Conservation (phyloP, 2,113 vertebrate species). For the Pseudonaja textilis region DNA sequence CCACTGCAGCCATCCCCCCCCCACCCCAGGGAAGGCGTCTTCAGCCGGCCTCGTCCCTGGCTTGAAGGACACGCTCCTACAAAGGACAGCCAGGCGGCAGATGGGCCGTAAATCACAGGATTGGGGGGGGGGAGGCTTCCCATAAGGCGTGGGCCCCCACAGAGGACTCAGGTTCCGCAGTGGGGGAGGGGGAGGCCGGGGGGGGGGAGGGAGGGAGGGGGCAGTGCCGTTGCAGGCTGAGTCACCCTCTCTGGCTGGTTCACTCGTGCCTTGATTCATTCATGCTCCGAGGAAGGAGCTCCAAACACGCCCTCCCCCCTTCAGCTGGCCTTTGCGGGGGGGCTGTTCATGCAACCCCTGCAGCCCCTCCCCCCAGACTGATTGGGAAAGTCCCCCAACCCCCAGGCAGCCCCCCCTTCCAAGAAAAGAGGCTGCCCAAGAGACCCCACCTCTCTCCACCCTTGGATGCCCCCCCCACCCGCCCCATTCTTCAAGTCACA, state of each 20-base stretch:
- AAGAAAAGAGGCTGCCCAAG: background rate
- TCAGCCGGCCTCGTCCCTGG: background rate
- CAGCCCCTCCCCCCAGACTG: too few relatives aligned
- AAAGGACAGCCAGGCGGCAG: background rate
- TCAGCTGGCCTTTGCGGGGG: background rate
- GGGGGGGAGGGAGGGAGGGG: background rate
- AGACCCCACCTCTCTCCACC: background rate
- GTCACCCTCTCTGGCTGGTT: background rate
- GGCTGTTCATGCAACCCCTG: background rate
- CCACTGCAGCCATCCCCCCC: too few relatives aligned
- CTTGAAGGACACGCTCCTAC: background rate
- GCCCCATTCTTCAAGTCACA: background rate
- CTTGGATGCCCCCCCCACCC: background rate
- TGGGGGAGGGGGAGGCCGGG: background rate
- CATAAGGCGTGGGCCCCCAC: conserved; percentile 6
- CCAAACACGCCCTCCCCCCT: background rate
- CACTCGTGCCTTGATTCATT: conserved; percentile 17
- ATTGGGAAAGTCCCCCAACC: background rate
- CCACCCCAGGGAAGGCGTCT: too few relatives aligned
- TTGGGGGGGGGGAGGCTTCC: background rate
- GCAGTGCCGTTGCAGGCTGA: background rate
- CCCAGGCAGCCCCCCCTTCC: background rate
- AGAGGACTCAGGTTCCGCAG: background rate
- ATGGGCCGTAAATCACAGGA: background rate
- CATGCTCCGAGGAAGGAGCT: background rate